These are phyloP conservation scores for Ochropleura leucogaster DNA, from an alignment of 2,888 invertebrate genomes.

Conservation along the genomic window DNA sequence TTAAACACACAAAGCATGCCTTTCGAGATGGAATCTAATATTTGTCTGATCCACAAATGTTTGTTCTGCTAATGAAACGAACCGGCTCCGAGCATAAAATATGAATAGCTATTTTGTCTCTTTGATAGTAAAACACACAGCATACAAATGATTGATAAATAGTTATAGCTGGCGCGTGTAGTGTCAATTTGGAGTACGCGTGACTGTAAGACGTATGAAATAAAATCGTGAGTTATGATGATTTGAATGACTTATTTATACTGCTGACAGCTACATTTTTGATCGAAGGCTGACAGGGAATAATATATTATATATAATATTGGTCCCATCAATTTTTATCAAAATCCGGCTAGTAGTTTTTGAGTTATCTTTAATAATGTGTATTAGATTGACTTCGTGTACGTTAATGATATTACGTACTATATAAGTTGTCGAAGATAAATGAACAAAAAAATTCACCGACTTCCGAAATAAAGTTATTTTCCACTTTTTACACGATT, in stretches of 20 bases:
- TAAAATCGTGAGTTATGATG: not conserved
- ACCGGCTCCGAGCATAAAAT: not conserved
- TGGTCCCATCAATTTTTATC: too few relatives aligned
- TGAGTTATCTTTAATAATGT: too few relatives aligned
- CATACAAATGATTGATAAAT: not conserved
- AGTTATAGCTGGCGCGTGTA: not conserved
- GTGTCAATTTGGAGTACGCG: not conserved
- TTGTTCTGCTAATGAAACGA: conserved; percentile 24
- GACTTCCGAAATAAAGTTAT: too few relatives aligned
- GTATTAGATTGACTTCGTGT: too few relatives aligned
- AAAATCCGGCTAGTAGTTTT: too few relatives aligned
- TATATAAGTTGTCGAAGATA: too few relatives aligned
- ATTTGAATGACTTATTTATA: not conserved
- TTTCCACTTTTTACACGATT: too few relatives aligned
- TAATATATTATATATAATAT: too few relatives aligned
- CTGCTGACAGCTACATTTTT: too few relatives aligned
- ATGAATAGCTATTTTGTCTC: not conserved
- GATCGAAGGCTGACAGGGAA: too few relatives aligned
- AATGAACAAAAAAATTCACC: too few relatives aligned
- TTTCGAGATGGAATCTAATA: not conserved
- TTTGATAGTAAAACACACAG: not conserved
- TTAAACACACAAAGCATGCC: not conserved
- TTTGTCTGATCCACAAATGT: conserved; percentile 19
- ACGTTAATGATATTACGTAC: too few relatives aligned
- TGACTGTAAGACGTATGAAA: not conserved